These are phyloP conservation scores for Drosophila melanosoma DNA, from an alignment of 2,888 invertebrate species.

Conservation along the genomic window DNA sequence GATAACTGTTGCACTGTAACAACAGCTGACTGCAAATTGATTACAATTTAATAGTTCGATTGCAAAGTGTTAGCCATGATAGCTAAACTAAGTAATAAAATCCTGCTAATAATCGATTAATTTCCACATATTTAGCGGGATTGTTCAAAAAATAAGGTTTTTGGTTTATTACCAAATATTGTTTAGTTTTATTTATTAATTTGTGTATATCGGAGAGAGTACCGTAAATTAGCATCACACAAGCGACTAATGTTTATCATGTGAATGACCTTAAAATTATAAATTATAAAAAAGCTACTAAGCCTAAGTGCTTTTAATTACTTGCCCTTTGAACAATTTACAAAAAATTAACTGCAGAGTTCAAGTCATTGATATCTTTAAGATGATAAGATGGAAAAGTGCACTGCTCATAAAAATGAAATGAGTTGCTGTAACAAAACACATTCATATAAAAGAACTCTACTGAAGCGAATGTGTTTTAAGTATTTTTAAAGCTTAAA, in stretches of 20 bases:
- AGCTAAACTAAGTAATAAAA: neutral
- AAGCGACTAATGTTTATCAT: neutral
- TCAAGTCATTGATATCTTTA: neutral
- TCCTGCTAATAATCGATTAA: neutral
- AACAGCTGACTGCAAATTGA: slow-evolving; percentile 35
- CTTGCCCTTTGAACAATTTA: neutral
- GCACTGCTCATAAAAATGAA: neutral
- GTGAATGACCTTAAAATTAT: neutral
- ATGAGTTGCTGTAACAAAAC: neutral
- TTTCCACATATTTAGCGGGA: neutral
- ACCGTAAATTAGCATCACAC: neutral
- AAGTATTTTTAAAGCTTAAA: neutral
- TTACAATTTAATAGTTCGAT: neutral
- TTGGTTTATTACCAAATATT: too few species aligned
- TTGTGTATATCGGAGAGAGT: neutral
- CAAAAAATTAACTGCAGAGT: neutral
- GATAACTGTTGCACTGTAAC: slow-evolving; percentile 30
- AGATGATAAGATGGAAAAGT: slow-evolving; percentile 1
- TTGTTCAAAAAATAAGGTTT: neutral
- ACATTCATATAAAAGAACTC: neutral
- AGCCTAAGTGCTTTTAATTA: neutral
- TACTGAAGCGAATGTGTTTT: neutral
- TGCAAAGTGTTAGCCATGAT: neutral
- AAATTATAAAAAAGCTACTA: neutral
- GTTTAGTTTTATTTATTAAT: too few species aligned